Evolutionary conservation across 1,140 invertebrate species (phyloP).

Genomic region (Orius insidiosus): DNA sequence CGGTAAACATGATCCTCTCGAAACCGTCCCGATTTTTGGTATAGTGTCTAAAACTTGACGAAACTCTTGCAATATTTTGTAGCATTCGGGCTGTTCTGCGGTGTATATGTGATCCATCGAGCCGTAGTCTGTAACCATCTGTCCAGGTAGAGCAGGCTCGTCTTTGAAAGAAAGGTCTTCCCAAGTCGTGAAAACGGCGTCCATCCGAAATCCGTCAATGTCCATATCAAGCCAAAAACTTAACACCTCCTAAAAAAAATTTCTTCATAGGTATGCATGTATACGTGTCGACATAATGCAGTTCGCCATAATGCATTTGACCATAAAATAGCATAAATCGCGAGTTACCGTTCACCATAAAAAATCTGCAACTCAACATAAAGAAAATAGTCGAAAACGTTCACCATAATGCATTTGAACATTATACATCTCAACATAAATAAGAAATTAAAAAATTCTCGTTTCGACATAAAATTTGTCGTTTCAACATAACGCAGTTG

Average conservation of each 20-base stretch:
- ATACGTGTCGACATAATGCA: too few species aligned
- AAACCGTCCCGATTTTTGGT: conserved; percentile 15
- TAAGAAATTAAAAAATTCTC: too few species aligned
- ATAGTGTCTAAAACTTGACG: conserved; percentile 40
- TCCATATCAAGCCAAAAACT: conserved; percentile 57
- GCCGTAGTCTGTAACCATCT: conserved; percentile 26
- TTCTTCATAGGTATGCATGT: too few species aligned
- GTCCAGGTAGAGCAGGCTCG: not conserved
- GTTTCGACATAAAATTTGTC: too few species aligned
- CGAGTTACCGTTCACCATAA: too few species aligned
- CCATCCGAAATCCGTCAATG: conserved; percentile 26
- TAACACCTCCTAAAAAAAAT: conserved; percentile 25
- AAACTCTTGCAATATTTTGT: conserved; percentile 43
- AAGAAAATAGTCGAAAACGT: too few species aligned
- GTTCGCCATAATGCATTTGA: too few species aligned
- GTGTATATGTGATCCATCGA: conserved; percentile 43
- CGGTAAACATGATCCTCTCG: conserved; percentile 27
- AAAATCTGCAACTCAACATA: too few species aligned
- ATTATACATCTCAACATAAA: too few species aligned
- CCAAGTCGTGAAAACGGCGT: conserved; percentile 36
- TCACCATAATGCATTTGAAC: too few species aligned
- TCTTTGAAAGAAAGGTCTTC: conserved; percentile 20
- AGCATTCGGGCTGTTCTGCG: conserved; percentile 37
- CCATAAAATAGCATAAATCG: too few species aligned
- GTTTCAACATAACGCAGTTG: too few species aligned